Conservation (phyloP, 2,888 invertebrate genomes). For the Acleris holmiana region DNA sequence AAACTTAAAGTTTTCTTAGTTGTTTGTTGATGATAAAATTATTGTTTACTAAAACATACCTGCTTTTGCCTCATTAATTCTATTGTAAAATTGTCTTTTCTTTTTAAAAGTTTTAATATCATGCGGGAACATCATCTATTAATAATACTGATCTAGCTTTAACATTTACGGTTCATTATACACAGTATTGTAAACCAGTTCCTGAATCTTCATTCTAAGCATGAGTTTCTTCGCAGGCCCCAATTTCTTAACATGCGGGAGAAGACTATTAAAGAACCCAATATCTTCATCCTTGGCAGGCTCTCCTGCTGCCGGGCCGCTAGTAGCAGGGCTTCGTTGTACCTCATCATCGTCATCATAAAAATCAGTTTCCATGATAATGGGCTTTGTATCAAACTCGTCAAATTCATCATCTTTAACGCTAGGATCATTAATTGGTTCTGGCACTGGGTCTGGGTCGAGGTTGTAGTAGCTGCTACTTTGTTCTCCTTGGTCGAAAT, state of each 20-base stretch:
- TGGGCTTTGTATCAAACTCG: conserved; percentile 77
- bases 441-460: conserved; percentile 55
- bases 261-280: conserved; percentile 75
- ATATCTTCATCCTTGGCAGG: conserved; percentile 74
- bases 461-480: conserved; percentile 60
- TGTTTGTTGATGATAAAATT: too few relatives aligned
- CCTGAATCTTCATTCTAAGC: conserved; percentile 79
- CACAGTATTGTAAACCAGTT: conserved; percentile 77
- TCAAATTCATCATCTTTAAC: conserved; percentile 77
- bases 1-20: too few relatives aligned
- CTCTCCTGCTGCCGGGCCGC: conserved; percentile 45
- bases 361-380: conserved; percentile 77
- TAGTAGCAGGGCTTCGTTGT: conserved; percentile 50
- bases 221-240: conserved; percentile 77
- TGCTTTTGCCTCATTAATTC: too few relatives aligned
- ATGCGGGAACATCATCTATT: too few relatives aligned
- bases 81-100: too few relatives aligned
- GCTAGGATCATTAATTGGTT: conserved; percentile 44
- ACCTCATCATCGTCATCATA: conserved; percentile 77
- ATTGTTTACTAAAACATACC: too few relatives aligned
- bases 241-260: conserved; percentile 76
- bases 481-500: conserved; percentile 58
- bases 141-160: background rate
- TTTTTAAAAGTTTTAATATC: too few relatives aligned
- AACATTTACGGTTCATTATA: conserved; percentile 60